Percentiles rank a stretch among this genome's conserved stretches.
Conservation (phyloP, 2,888 invertebrate species). For the Ormyrus nitidulus region DNA sequence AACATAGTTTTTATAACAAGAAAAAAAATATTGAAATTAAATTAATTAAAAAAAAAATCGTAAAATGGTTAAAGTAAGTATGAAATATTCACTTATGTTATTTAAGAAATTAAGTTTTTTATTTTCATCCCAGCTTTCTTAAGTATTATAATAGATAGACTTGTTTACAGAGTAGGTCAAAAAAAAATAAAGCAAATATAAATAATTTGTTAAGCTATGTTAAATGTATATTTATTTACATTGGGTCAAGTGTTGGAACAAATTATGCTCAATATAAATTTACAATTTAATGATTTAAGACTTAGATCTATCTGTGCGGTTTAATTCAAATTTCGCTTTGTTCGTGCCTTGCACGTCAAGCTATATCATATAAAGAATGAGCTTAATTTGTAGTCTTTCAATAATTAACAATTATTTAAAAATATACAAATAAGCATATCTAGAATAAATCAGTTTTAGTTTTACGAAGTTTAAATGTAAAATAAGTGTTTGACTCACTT, state of each 20-base stretch:
- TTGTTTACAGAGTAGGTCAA: constrained; percentile 7
- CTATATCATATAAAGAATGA: background rate
- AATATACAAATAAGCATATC: constrained; percentile 22
- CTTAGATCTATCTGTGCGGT: too few species aligned
- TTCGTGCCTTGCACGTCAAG: too few species aligned
- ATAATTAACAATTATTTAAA: constrained; percentile 22
- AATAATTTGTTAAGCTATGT: background rate
- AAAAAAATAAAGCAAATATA: background rate
- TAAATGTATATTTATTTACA: constrained; percentile 53
- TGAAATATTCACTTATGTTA: background rate
- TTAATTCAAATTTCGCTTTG: too few species aligned
- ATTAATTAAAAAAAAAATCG: background rate
- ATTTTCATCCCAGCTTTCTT: background rate
- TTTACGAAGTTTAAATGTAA: background rate
- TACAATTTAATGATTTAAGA: background rate
- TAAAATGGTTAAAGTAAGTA: too few species aligned
- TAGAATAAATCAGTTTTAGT: background rate
- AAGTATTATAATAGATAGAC: background rate
- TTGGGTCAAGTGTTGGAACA: constrained; percentile 39
- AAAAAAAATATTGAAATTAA: background rate
- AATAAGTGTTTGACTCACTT: constrained; percentile 6
- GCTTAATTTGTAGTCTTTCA: constrained; percentile 11
- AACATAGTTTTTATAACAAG: too few species aligned
- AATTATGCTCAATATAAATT: constrained; percentile 41
- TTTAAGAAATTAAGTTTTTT: background rate